Evolutionary conservation across 2,888 invertebrate genomes (phyloP), one percentile per base, ranked within the genome.

Genomic region (Gryllus longicercus): DNA sequence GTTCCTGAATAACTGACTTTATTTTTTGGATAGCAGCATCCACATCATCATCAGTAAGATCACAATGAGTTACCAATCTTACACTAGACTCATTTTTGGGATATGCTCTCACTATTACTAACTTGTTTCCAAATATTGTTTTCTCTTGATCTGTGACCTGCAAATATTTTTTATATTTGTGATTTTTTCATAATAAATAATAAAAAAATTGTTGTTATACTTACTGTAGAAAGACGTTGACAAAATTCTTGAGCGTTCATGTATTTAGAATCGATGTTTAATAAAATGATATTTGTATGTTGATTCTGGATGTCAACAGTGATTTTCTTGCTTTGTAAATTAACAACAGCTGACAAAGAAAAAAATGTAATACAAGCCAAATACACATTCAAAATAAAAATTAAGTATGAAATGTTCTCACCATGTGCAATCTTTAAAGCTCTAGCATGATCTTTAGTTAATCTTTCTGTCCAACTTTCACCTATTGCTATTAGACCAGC

Each of bases 401-500:
- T 38, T 38, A 4, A 38, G 8, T 38, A 38, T 38, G 38, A 38
- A 38, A 38, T 38, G 8, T 5, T 38, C n/a, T 63, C 63, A 93
- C 94, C 93, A 87, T 90, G 87, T 4, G 93, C 95, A 79, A 97
- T 90, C 79, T 88, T 86, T 78, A 88, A 87, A 0, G 94, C 92
- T 78, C 92, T 91, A 79, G 89, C 88, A 86, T 98, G 97, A 87
- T 98, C 98, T 0, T 91, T 88, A 4, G 86, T 86, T 51, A 98
- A 89, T 75, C 91, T 88, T 0, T 94, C 93, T 11, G 93, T 90
- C 84, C 93, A 92, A 63, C 87, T 84, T 82, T 94, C 92, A 81
- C 96, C 93, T n/a, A 99, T 86, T 0, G 96, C 95, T 50, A 95
- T 93, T 5, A 96, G 85, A 0, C 96, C 97, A 1, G 97, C 95